phyloP scores from a whole-genome alignment of 2,888 invertebrate species.

The Temnothorax ravouxi region DNA sequence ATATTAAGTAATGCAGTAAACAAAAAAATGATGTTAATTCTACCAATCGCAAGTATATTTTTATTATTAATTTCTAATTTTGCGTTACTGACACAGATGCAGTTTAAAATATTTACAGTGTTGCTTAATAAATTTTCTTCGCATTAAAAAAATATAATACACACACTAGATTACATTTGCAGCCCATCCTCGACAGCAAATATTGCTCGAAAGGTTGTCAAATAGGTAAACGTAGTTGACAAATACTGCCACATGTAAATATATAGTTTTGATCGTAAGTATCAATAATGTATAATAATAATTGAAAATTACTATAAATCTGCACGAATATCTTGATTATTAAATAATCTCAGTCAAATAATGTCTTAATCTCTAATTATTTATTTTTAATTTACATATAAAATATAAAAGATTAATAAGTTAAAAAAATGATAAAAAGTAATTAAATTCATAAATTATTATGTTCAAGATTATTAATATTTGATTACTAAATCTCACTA shows the following conservation, averaged over 20 bases:
- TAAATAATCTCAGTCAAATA: background rate
- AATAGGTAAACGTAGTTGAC: constrained; percentile 69
- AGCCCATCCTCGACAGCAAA: background rate
- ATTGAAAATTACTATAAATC: constrained; percentile 4
- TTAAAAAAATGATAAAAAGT: background rate
- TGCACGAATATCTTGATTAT: background rate
- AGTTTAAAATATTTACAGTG: background rate
- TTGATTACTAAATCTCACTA: background rate
- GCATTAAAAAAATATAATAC: background rate
- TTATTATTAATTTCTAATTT: constrained; percentile 13
- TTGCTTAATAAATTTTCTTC: background rate
- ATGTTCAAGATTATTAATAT: background rate
- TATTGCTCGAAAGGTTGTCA: constrained; percentile 66
- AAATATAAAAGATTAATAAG: too few species aligned
- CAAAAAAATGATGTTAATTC: background rate
- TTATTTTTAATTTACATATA: background rate
- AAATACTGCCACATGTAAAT: constrained; percentile 64
- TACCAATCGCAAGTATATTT: background rate
- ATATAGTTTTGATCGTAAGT: background rate
- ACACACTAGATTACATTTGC: background rate
- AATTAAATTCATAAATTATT: background rate
- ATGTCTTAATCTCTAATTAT: background rate
- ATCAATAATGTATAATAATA: background rate
- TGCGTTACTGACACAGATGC: background rate
- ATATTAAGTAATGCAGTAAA: background rate